phyloP scores from a whole-genome alignment of 2,797 vertebrate species.

The Syngnathus rostellatus region DNA sequence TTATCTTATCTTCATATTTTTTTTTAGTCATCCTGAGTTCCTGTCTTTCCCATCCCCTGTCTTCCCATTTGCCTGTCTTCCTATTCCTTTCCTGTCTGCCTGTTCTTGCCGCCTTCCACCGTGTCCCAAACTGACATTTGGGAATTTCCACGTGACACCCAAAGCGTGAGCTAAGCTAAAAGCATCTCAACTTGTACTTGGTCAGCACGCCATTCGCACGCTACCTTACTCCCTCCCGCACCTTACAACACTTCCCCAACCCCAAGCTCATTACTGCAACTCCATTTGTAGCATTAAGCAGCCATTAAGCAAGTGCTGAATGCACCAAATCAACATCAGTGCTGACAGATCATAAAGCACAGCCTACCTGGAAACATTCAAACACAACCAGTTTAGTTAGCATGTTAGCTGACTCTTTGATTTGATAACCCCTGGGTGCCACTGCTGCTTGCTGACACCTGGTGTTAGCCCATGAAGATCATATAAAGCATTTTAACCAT shows the following conservation, averaged over 20 bases:
- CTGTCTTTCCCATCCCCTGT: neutral
- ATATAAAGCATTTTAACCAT: neutral
- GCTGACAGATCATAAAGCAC: conserved; percentile 58
- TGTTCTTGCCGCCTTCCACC: neutral
- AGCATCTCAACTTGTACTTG: neutral
- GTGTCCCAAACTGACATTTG: neutral
- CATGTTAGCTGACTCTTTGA: neutral
- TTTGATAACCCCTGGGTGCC: neutral
- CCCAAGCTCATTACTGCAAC: conserved; percentile 61
- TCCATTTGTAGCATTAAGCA: conserved; percentile 71
- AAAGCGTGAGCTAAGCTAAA: neutral
- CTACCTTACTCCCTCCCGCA: neutral
- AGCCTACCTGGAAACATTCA: conserved; percentile 35
- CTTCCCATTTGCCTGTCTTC: neutral
- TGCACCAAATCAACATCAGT: conserved; percentile 62
- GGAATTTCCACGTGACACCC: neutral
- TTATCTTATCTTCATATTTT: neutral
- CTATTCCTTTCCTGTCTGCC: neutral
- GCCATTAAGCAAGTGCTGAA: conserved; percentile 72
- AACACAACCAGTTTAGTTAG: conserved; percentile 9
- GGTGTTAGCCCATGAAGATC: neutral
- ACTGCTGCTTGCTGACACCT: neutral
- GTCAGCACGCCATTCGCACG: conserved; percentile 23
- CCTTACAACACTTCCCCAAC: too few relatives aligned
- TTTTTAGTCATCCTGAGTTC: neutral